These are phyloP conservation scores for Anorthoa munda DNA, from an alignment of 2,888 invertebrate species.

Conservation along the genomic window DNA sequence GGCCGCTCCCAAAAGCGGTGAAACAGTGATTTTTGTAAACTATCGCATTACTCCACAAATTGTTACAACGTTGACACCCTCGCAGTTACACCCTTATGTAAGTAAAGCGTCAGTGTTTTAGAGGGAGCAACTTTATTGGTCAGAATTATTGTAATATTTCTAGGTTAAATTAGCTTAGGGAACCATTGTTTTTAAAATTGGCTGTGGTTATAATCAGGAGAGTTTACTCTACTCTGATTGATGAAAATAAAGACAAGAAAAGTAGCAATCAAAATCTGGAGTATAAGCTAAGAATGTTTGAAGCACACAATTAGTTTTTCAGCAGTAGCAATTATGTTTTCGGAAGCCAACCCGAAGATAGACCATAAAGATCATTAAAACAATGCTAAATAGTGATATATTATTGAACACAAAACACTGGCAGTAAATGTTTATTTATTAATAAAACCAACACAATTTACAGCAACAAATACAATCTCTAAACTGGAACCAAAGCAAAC, in stretches of 20 bases:
- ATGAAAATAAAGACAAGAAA: neutral
- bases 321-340: neutral
- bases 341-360: neutral
- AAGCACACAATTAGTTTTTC: neutral
- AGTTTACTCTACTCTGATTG: neutral
- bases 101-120: constrained; percentile 59
- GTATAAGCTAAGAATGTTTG: neutral
- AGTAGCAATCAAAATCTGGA: neutral
- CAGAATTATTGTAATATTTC: constrained; percentile 14
- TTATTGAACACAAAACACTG: neutral
- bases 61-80: constrained; percentile 76
- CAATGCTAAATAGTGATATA: too few species aligned
- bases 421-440: neutral
- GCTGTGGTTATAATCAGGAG: neutral
- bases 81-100: constrained; percentile 78
- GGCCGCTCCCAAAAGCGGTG: constrained; percentile 75
- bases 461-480: neutral
- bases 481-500: constrained; percentile 18
- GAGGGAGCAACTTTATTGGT: constrained; percentile 34
- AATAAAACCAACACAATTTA: neutral
- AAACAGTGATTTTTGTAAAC: constrained; percentile 82
- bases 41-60: constrained; percentile 85
- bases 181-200: neutral
- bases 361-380: too few species aligned
- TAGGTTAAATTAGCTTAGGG: neutral